Evolutionary conservation across 2,797 vertebrate genomes (phyloP).

Genomic region (Martes flavigula): DNA sequence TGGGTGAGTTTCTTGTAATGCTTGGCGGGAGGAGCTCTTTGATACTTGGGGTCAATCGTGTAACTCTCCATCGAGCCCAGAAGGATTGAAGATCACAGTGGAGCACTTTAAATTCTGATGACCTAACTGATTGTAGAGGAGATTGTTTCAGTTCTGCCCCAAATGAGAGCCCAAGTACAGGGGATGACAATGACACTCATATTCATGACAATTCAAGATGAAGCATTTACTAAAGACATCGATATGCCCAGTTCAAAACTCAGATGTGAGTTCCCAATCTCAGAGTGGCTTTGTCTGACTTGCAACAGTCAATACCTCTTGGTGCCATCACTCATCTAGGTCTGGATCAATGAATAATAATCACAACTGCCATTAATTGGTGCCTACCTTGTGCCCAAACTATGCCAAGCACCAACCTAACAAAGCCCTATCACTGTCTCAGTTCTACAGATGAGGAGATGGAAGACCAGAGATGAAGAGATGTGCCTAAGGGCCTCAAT

Average conservation of each 20-base stretch:
- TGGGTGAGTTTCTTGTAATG: conserved; percentile 19
- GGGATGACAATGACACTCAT: background rate
- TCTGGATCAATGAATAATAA: background rate
- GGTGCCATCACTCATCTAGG: background rate
- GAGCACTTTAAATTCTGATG: conserved; percentile 15
- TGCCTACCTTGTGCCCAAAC: background rate
- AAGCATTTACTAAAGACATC: background rate
- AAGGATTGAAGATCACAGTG: background rate
- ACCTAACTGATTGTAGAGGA: background rate
- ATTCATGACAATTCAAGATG: background rate
- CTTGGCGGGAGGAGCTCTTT: background rate
- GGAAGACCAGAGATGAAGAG: background rate
- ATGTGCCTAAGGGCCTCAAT: background rate
- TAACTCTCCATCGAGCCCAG: background rate
- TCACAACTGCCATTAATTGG: background rate
- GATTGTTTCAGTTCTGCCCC: background rate
- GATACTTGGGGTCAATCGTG: background rate
- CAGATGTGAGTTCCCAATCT: background rate
- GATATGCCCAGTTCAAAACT: background rate
- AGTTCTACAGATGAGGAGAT: background rate
- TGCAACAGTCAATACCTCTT: background rate
- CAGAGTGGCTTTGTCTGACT: background rate
- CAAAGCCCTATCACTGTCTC: background rate
- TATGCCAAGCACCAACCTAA: background rate
- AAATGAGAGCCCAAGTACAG: background rate